Percentiles rank a stretch among this genome's conserved stretches.
phyloP scores from a whole-genome alignment of 92 coral and sea anemone genomes.

The Plumapathes pennacea region DNA sequence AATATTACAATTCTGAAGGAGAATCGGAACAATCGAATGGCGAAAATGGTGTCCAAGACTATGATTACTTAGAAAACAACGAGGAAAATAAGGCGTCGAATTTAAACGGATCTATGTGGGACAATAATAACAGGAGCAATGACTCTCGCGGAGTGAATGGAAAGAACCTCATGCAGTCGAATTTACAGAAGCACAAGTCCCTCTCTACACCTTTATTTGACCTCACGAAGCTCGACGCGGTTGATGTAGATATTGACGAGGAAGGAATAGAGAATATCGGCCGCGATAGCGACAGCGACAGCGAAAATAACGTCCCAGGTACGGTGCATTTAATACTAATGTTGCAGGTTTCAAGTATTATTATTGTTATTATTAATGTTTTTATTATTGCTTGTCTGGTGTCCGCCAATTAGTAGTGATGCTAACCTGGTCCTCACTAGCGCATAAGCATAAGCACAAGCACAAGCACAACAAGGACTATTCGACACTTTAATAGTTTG shows the following conservation, averaged over 20 bases:
- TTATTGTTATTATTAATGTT: too few relatives aligned
- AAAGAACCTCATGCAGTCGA: slow-evolving; percentile 45
- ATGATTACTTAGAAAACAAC: too few relatives aligned
- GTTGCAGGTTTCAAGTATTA: too few relatives aligned
- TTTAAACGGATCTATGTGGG: slow-evolving; percentile 37
- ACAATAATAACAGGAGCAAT: slow-evolving; percentile 20
- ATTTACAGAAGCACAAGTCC: slow-evolving; percentile 78
- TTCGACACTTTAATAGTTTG: too few relatives aligned
- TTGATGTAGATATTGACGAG: slow-evolving; percentile 50
- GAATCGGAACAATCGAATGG: slow-evolving; percentile 51
- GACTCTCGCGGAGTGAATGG: slow-evolving; percentile 23
- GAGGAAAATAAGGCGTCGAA: slow-evolving; percentile 4
- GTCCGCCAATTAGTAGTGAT: too few relatives aligned
- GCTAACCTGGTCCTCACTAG: too few relatives aligned
- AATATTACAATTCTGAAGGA: slow-evolving; percentile 71
- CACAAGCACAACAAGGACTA: too few relatives aligned
- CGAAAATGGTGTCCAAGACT: slow-evolving; percentile 14
- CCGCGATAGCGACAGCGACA: slow-evolving; percentile 69
- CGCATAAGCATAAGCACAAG: too few relatives aligned
- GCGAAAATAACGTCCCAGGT: too few relatives aligned
- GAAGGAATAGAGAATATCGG: slow-evolving; percentile 58
- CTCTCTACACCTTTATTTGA: slow-evolving; percentile 82
- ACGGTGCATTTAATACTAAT: too few relatives aligned
- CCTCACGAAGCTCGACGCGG: slow-evolving; percentile 65
- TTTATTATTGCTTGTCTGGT: too few relatives aligned